Conservation (phyloP, 37 sponge, comb jelly and placozoan genomes). For the Spongia lamella region DNA sequence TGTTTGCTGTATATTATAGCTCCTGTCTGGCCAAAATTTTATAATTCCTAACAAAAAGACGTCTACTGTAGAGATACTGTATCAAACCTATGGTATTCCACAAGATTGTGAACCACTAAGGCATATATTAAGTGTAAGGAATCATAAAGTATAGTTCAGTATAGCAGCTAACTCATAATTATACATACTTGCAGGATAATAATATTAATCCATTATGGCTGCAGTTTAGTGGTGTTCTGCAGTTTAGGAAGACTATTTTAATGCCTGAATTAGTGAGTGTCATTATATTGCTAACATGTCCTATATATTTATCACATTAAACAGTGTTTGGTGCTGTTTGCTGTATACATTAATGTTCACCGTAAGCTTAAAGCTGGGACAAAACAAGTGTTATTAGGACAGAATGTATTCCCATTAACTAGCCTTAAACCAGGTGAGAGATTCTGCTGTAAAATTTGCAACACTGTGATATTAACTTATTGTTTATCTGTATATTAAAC, state of each 20-base stretch:
- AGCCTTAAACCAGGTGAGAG: conserved; percentile 56
- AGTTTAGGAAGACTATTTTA: not conserved
- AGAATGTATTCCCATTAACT: conserved; percentile 9
- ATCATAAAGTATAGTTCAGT: no score
- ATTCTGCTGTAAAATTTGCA: no score
- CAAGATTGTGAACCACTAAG: not conserved
- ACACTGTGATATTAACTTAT: no score
- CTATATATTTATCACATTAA: not conserved
- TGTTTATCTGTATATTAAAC: no score
- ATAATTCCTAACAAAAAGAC: not conserved
- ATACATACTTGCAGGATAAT: not conserved
- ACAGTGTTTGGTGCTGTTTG: not conserved
- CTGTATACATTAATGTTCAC: no score
- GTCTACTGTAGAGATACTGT: not conserved
- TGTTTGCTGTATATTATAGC: conserved; percentile 18
- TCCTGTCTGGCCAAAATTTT: conserved; percentile 19
- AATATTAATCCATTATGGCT: no score
- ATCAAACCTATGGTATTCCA: conserved; percentile 14
- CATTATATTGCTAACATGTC: no score
- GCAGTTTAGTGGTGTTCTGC: no score
- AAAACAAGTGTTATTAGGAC: not conserved
- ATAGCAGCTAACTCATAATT: no score
- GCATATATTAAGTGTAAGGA: no score
- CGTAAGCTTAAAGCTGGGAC: not conserved
- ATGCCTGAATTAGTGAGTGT: not conserved